Base-by-base conservation (phyloP, 2,797 vertebrate species). In the Delichon dasypus region DNA sequence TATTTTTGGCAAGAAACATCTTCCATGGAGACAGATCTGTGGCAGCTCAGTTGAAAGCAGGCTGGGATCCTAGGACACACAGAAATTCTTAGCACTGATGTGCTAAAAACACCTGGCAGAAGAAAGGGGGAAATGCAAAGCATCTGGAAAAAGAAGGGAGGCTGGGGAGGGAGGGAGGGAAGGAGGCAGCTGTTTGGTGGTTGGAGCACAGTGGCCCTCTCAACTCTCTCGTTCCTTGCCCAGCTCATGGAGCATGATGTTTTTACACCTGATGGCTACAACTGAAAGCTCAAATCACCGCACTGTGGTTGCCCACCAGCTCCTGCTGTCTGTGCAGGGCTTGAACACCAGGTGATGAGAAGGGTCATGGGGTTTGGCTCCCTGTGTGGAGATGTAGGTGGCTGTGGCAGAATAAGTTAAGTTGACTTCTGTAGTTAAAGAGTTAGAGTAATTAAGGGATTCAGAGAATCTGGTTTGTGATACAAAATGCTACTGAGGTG, bases 61-160 rank as follows among this genome's bases (percentile, higher is more conserved):
- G 20, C 85, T 89, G 74, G 57, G 64, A 82, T 76, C 91, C 64
- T 94, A 53, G 87, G 89, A 86, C 76, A 73, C 22, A 19, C 79
- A 74, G 82, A 64, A 55, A 73, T 90, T 85, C 80, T 87, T 81
- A 93, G 57, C 73, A 65, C 3, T 88, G 88, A 85, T 96, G 81
- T 86, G 76, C 90, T 93, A 65, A 81, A 94, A 96, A 80, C 95
- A 97, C 88, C 94, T 96, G 95, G 95, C 77, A 95, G 84, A 76
- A 54, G 54, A 89, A 84, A 83, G 50, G 44, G 57, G 84, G 89
- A 95, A 97, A 86, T 92, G 53, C 15, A 15, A 88, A 96, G 94
- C 94, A 94, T 91, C 93, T 96, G 95, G 90, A 76, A 72, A 75
- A 79, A 58, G 23, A 64, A 64, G 42, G 3, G 27, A 84, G 47